Evolutionary conservation across 2,888 invertebrate species (phyloP).

Genomic region (Malthinus seriepunctatus): DNA sequence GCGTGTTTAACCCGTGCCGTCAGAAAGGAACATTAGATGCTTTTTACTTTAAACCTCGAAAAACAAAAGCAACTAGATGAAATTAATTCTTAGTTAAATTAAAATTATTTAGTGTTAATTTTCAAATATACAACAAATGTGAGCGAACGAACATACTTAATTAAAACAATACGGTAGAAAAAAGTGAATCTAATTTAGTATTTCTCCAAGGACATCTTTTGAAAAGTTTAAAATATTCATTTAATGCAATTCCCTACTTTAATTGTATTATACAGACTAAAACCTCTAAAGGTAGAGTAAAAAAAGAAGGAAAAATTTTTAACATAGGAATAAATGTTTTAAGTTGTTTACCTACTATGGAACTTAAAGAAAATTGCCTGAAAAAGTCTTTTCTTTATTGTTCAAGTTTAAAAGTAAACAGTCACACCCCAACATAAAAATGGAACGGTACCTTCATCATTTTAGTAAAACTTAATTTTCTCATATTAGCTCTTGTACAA

Average conservation of each 20-base stretch:
- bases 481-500: slow-evolving; percentile 47
- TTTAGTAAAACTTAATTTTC: slow-evolving; percentile 48
- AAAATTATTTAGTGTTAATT: no score
- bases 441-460: slow-evolving; percentile 36
- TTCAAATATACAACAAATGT: background rate
- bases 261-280: slow-evolving; percentile 14
- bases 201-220: background rate
- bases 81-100: background rate
- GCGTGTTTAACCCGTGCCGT: no score
- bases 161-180: background rate
- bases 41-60: no score
- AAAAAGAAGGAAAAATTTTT: slow-evolving; percentile 3
- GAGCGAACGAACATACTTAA: background rate
- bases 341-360: slow-evolving; percentile 33
- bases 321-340: slow-evolving; percentile 31
- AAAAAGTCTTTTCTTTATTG: slow-evolving; percentile 29
- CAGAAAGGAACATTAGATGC: no score
- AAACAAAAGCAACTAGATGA: background rate
- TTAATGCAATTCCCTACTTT: slow-evolving; percentile 5
- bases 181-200: background rate
- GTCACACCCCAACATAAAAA: slow-evolving; percentile 33
- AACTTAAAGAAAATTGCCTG: slow-evolving; percentile 25
- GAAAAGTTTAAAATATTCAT: slow-evolving; percentile 14
- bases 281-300: background rate
- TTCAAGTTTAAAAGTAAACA: slow-evolving; percentile 39